A percentile compares a stretch with the other conserved stretches of the same genome.
phyloP scores from a whole-genome alignment of 1,140 invertebrate species.

The Adelges cooleyi region DNA sequence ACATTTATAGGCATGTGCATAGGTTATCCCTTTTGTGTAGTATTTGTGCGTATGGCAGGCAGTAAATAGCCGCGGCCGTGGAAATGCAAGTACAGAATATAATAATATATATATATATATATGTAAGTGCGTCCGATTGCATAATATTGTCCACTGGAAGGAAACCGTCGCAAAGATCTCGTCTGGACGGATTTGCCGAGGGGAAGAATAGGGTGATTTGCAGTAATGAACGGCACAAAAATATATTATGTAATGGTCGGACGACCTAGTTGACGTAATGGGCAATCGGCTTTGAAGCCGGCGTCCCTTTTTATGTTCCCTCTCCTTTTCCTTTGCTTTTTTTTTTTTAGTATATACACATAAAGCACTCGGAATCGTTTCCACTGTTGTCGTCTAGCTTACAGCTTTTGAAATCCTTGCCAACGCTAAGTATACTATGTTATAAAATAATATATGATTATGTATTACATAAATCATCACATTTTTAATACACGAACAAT shows the following conservation, averaged over 20 bases:
- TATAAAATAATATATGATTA: neutral
- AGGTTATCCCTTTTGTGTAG: too few relatives aligned
- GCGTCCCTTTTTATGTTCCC: neutral
- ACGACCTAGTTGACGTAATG: slow-evolving; percentile 24
- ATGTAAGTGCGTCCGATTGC: neutral
- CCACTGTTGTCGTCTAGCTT: slow-evolving; percentile 1
- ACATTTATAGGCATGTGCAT: neutral
- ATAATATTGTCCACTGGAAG: neutral
- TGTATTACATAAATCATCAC: too few relatives aligned
- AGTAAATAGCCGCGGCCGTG: too few relatives aligned
- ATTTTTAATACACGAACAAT: too few relatives aligned
- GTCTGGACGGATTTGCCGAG: too few relatives aligned
- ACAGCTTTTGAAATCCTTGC: slow-evolving; percentile 19
- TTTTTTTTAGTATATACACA: neutral
- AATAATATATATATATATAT: too few relatives aligned
- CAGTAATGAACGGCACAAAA: slow-evolving; percentile 22
- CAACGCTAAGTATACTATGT: neutral
- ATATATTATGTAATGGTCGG: neutral
- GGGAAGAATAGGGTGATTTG: neutral
- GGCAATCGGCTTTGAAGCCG: slow-evolving; percentile 16
- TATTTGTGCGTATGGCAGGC: too few relatives aligned
- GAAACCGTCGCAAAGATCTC: too few relatives aligned
- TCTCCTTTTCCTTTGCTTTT: neutral
- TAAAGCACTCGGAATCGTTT: neutral
- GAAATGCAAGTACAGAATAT: neutral